Evolutionary conservation across 1,140 invertebrate species (phyloP).

Genomic region (Batillaria attramentaria): DNA sequence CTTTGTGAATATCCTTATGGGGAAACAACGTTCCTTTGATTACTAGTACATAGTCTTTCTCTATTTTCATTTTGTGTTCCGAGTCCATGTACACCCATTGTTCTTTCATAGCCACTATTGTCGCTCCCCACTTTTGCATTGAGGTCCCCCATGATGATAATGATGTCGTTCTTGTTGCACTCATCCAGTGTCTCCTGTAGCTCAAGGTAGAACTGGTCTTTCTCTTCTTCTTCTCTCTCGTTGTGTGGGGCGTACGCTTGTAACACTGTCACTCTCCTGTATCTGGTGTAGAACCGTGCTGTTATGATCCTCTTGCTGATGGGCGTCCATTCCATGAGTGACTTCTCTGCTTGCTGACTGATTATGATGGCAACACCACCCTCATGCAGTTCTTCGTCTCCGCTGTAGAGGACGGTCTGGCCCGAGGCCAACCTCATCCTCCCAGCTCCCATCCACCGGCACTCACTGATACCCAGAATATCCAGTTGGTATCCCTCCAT

Average conservation of each 20-base stretch:
- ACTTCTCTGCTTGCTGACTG: too few species aligned
- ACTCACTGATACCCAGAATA: neutral
- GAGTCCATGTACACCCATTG: constrained; percentile 43
- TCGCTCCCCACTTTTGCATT: constrained; percentile 46
- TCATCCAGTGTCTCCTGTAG: constrained; percentile 39
- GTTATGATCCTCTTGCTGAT: constrained; percentile 1
- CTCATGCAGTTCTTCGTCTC: neutral
- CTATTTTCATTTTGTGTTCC: constrained; percentile 41
- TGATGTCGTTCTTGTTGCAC: constrained; percentile 28
- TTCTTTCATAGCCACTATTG: constrained; percentile 39
- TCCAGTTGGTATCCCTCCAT: neutral
- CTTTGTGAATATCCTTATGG: constrained; percentile 47
- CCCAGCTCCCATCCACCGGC: neutral
- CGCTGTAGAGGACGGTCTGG: neutral
- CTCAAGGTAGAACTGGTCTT: constrained; percentile 45
- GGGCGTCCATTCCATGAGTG: neutral
- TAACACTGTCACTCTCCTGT: neutral
- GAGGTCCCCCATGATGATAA: constrained; percentile 44
- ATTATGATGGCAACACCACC: constrained; percentile 1
- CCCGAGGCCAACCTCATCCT: neutral
- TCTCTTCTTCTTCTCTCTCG: constrained; percentile 21
- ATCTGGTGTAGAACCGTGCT: neutral
- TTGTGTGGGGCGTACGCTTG: neutral
- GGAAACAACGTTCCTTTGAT: constrained; percentile 85
- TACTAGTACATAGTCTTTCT: constrained; percentile 24